Conservation (phyloP, 2,797 vertebrate genomes). For the Varecia variegata region DNA sequence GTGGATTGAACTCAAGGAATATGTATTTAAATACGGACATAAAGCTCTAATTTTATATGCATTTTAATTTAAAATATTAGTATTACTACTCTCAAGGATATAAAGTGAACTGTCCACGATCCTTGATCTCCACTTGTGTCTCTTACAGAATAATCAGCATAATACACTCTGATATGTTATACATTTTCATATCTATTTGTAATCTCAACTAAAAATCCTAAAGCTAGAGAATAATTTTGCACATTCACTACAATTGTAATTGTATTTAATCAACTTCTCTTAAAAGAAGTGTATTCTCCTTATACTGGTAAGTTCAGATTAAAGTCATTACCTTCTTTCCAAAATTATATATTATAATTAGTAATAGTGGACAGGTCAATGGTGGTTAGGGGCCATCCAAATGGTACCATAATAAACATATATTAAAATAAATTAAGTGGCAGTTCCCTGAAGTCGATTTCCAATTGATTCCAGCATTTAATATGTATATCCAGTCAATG, state of each 20-base stretch:
- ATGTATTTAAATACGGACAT: neutral
- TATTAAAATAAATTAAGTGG: neutral
- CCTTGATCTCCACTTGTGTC: neutral
- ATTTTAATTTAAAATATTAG: neutral
- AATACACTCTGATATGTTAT: neutral
- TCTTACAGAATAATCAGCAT: neutral
- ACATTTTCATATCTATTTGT: neutral
- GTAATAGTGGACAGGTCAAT: neutral
- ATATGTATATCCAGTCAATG: neutral
- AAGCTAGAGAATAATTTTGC: neutral
- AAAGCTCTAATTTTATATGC: neutral
- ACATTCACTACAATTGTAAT: neutral
- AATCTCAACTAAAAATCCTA: neutral
- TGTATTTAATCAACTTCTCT: slow-evolving; percentile 10
- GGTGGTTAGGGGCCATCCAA: neutral
- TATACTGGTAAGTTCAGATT: neutral
- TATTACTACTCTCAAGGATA: neutral
- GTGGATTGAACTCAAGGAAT: neutral
- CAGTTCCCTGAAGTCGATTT: neutral
- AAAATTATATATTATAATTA: neutral
- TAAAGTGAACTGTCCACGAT: neutral
- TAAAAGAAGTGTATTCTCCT: slow-evolving; percentile 10
- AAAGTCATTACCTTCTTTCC: neutral
- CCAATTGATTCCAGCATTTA: neutral
- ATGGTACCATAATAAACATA: neutral